Percentiles rank a stretch among this genome's conserved stretches.
Conservation (phyloP, 1,140 invertebrate genomes). For the Micrasema longulum region DNA sequence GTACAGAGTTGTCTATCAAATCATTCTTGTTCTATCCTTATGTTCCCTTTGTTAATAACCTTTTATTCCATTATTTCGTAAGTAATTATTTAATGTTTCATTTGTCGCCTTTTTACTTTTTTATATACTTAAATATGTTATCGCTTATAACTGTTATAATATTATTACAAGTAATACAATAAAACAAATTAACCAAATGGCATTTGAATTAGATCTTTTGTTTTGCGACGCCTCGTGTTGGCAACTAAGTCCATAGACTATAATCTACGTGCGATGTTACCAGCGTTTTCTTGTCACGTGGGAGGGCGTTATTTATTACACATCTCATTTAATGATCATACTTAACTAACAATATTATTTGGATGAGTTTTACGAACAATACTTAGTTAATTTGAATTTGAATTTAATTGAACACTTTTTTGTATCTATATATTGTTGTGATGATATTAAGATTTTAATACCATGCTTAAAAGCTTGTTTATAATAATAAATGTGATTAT, state of each 20-base stretch:
- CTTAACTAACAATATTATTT: conserved; percentile 33
- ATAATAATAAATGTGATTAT: conserved; percentile 45
- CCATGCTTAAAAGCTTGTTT: conserved; percentile 46
- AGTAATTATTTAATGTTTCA: conserved; percentile 48
- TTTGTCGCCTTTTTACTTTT: conserved; percentile 37
- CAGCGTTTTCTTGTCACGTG: conserved; percentile 22
- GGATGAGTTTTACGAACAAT: conserved; percentile 27
- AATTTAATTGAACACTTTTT: conserved; percentile 33
- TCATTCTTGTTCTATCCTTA: conserved; percentile 27
- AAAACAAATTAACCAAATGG: conserved; percentile 30
- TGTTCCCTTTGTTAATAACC: conserved; percentile 48
- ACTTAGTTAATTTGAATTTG: conserved; percentile 28
- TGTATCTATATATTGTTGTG: conserved; percentile 47
- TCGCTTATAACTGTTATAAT: conserved; percentile 26
- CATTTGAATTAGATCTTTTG: conserved; percentile 38
- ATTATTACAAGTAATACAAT: too few relatives aligned
- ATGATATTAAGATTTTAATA: conserved; percentile 48
- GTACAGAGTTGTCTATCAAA: conserved; percentile 50
- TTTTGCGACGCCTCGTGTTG: conserved; percentile 28
- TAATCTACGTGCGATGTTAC: conserved; percentile 30
- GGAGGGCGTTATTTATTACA: conserved; percentile 11
- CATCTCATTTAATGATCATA: conserved; percentile 19
- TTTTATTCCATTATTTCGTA: conserved; percentile 55
- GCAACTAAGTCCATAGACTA: background rate
- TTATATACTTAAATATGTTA: conserved; percentile 32